Conservation (phyloP, 35 echinoderm and acorn worm genomes). For the Ophioderma brevispina region DNA sequence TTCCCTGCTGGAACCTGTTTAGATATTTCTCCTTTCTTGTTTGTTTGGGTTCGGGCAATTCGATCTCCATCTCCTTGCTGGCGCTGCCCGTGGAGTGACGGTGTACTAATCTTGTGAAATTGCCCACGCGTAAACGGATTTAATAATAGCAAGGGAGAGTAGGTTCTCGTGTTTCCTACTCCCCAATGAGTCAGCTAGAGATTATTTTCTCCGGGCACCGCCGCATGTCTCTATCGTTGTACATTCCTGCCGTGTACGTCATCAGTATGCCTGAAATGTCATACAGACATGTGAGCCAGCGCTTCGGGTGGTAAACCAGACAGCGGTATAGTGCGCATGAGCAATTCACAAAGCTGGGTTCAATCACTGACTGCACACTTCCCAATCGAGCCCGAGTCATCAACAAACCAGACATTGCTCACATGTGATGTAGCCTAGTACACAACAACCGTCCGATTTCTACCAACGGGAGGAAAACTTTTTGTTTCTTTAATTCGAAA, state of each 20-base stretch:
- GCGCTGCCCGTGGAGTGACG: slow-evolving; percentile 11
- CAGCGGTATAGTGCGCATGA: slow-evolving; percentile 48
- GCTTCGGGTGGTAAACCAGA: slow-evolving; percentile 3
- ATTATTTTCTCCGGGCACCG: slow-evolving; percentile 67
- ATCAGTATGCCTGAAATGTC: slow-evolving; percentile 80
- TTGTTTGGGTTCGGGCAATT: slow-evolving; percentile 16
- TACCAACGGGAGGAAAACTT: too few relatives aligned
- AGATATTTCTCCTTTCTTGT: neutral
- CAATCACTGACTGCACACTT: slow-evolving; percentile 1
- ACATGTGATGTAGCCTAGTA: too few relatives aligned
- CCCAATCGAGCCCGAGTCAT: neutral
- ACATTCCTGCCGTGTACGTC: slow-evolving; percentile 74
- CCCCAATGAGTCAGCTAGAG: slow-evolving; percentile 73
- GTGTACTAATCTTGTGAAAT: slow-evolving; percentile 28
- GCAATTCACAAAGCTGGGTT: neutral
- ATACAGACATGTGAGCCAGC: slow-evolving; percentile 49
- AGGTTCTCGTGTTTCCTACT: slow-evolving; percentile 66
- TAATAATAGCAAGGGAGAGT: slow-evolving; percentile 70
- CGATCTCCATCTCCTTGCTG: slow-evolving; percentile 13
- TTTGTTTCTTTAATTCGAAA: too few relatives aligned
- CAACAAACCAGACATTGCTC: neutral
- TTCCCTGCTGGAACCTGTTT: neutral
- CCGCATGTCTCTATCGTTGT: slow-evolving; percentile 63
- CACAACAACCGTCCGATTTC: too few relatives aligned
- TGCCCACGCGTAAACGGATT: slow-evolving; percentile 63